Percentiles rank a stretch among this genome's conserved stretches.
phyloP scores from a whole-genome alignment of 2,888 invertebrate genomes.

The Melanophora roralis region DNA sequence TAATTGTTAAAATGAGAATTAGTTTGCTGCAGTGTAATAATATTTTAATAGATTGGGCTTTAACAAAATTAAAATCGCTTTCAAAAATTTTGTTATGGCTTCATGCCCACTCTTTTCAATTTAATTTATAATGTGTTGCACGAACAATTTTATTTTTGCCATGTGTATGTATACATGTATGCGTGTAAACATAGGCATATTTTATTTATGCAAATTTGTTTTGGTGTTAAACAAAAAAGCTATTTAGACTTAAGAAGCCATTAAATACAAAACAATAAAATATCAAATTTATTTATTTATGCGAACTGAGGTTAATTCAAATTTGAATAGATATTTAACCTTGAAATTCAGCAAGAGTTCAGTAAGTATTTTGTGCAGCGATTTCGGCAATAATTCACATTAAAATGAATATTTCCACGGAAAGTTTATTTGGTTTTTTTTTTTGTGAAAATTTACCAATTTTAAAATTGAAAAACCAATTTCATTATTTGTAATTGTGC shows the following conservation, averaged over 20 bases:
- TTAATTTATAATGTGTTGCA: constrained; percentile 32
- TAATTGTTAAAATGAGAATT: too few species aligned
- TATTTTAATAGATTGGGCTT: background rate
- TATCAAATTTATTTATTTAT: background rate
- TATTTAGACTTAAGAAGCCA: background rate
- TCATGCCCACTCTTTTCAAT: constrained; percentile 5
- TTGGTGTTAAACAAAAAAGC: constrained; percentile 2
- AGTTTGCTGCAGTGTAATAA: background rate
- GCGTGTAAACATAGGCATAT: constrained; percentile 13
- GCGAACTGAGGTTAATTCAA: background rate
- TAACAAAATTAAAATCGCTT: constrained; percentile 45
- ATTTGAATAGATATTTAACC: constrained; percentile 11
- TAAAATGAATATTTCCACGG: background rate
- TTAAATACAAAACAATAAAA: background rate
- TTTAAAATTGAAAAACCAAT: too few species aligned
- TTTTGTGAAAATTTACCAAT: too few species aligned
- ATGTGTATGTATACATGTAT: too few species aligned
- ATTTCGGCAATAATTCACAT: too few species aligned
- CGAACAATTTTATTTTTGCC: background rate
- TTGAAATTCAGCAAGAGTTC: constrained; percentile 17
- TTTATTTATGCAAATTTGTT: constrained; percentile 37
- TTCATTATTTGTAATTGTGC: too few species aligned
- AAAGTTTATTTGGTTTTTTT: too few species aligned
- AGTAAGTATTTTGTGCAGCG: constrained; percentile 21
- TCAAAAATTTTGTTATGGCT: constrained; percentile 11